Evolutionary conservation across 2,797 vertebrate species (phyloP).

Genomic region (Sebastes itinus): DNA sequence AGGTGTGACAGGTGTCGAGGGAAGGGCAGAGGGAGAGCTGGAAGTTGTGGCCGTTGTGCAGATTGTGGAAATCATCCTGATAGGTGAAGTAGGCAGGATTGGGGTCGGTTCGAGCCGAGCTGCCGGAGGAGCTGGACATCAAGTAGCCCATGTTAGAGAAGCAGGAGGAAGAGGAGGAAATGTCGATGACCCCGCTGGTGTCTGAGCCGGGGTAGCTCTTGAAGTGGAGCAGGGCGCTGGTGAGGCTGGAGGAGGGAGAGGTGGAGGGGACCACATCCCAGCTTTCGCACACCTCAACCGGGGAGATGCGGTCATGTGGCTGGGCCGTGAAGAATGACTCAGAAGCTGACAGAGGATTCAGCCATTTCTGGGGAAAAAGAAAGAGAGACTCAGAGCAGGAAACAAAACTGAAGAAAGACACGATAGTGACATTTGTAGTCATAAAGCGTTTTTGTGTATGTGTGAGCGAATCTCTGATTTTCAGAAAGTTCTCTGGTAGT

Average conservation of each 20-base stretch:
- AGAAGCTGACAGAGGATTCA: constrained; percentile 57
- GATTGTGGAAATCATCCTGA: constrained; percentile 27
- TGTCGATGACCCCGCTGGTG: not conserved
- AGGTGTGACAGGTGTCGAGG: constrained; percentile 1
- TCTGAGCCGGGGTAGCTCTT: constrained; percentile 1
- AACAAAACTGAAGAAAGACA: not conserved
- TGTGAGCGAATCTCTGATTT: too few relatives aligned
- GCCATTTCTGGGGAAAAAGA: constrained; percentile 70
- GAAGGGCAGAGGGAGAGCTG: constrained; percentile 1
- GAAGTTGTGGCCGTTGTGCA: not conserved
- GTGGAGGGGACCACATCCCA: not conserved
- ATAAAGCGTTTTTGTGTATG: too few relatives aligned
- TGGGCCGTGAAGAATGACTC: constrained; percentile 44
- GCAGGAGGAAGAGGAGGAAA: constrained; percentile 61
- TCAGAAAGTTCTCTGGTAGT: too few relatives aligned
- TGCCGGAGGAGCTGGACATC: constrained; percentile 51
- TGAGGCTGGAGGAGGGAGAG: constrained; percentile 26
- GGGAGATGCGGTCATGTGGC: constrained; percentile 64
- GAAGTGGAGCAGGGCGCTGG: constrained; percentile 22
- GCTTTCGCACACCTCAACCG: constrained; percentile 62
- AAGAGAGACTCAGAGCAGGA: not conserved
- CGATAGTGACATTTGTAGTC: too few relatives aligned
- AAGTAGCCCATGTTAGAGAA: constrained; percentile 82
- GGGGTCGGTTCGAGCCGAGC: constrained; percentile 22
- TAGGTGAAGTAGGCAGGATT: constrained; percentile 70